Evolutionary conservation across 1,140 invertebrate genomes (phyloP).

Genomic region (Papilio polyxenes): DNA sequence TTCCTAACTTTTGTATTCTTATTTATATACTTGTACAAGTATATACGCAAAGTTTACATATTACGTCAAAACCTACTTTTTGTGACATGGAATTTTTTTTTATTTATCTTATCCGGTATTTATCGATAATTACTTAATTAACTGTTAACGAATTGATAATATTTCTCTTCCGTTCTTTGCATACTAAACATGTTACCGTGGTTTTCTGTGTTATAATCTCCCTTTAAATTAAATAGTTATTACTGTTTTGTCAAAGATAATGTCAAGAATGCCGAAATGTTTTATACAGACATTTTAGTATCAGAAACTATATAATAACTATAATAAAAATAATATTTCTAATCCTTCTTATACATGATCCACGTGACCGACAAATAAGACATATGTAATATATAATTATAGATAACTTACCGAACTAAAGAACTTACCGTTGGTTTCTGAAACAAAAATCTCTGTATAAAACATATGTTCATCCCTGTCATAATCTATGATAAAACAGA

Average conservation of each 20-base stretch:
- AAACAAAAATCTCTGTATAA: no score
- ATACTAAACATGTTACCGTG: not conserved
- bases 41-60: not conserved
- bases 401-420: conserved; percentile 11
- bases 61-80: conserved; percentile 5
- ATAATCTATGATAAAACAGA: no score
- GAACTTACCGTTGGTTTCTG: no score
- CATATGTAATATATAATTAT: not conserved
- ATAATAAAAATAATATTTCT: not conserved
- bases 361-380: not conserved
- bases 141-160: conserved; percentile 14
- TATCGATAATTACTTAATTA: conserved; percentile 1
- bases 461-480: no score
- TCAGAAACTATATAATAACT: not conserved
- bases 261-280: no score
- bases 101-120: conserved; percentile 21
- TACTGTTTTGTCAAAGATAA: no score
- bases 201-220: no score
- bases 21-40: not conserved
- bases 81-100: conserved; percentile 14
- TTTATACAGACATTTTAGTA: no score
- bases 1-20: not conserved
- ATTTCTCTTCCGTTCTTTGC: conserved; percentile 7
- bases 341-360: conserved; percentile 4
- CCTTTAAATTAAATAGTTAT: no score